Conservation (phyloP, 2,113 vertebrate species). For the Rhinopomastus cyanomelas region DNA sequence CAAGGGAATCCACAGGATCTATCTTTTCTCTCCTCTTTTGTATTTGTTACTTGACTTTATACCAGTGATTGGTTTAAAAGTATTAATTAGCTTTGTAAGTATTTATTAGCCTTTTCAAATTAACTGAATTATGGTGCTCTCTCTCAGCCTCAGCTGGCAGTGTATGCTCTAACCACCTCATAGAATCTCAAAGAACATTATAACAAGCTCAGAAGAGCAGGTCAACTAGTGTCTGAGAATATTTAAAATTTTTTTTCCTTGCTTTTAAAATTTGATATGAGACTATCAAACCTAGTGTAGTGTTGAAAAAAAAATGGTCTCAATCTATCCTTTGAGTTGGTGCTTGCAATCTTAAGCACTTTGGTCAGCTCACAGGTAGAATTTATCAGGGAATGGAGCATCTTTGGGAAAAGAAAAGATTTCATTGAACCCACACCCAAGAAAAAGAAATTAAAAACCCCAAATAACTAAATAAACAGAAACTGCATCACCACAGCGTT, state of each 20-base stretch:
- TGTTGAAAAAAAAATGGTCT: too few relatives aligned
- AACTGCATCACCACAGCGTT: too few relatives aligned
- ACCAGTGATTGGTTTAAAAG: not conserved
- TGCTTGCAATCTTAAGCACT: too few relatives aligned
- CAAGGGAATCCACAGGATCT: not conserved
- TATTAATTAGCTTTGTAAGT: too few relatives aligned
- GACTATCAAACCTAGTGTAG: not conserved
- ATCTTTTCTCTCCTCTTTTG: not conserved
- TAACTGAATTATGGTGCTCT: not conserved
- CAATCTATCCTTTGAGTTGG: too few relatives aligned
- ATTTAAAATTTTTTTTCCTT: not conserved
- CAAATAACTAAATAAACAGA: too few relatives aligned
- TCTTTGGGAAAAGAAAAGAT: too few relatives aligned
- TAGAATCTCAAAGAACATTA: not conserved
- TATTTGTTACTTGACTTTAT: slow-evolving; percentile 10
- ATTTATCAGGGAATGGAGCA: too few relatives aligned
- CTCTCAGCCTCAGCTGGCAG: not conserved
- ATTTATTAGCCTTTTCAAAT: not conserved
- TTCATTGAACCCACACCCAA: too few relatives aligned
- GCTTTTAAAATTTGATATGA: not conserved
- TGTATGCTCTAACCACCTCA: not conserved
- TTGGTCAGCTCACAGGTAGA: too few relatives aligned
- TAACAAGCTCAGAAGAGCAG: not conserved
- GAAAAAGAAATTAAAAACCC: too few relatives aligned
- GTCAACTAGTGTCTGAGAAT: not conserved